phyloP scores from a whole-genome alignment of 1,140 invertebrate species.

The Periplaneta americana region DNA sequence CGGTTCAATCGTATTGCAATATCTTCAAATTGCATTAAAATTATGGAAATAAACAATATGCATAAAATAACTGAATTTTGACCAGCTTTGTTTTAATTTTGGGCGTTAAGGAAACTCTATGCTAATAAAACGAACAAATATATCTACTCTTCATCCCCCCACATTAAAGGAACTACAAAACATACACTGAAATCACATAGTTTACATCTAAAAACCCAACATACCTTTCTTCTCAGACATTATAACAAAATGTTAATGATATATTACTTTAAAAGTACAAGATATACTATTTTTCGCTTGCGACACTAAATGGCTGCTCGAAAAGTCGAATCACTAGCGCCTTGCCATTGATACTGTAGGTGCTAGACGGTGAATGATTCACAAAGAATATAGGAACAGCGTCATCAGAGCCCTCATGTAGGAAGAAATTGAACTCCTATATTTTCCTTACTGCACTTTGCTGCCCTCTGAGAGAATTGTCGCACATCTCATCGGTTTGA shows the following conservation, averaged over 20 bases:
- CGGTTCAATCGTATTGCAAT: not conserved
- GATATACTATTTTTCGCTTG: not conserved
- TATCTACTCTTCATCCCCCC: not conserved
- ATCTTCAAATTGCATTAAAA: not conserved
- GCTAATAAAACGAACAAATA: not conserved
- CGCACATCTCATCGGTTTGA: no score
- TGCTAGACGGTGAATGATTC: not conserved
- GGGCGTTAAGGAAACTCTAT: not conserved
- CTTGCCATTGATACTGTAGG: not conserved
- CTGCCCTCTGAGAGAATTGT: no score
- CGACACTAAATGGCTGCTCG: constrained; percentile 16
- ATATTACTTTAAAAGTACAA: not conserved
- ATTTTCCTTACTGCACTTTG: no score
- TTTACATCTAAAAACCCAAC: not conserved
- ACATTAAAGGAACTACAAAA: not conserved
- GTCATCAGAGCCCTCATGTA: no score
- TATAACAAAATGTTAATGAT: not conserved
- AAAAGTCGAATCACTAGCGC: not conserved
- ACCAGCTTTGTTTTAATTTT: not conserved
- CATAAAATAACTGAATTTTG: not conserved
- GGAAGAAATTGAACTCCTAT: no score
- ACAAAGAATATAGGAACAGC: no score
- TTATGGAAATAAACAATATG: not conserved
- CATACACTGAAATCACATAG: not conserved
- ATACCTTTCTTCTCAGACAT: constrained; percentile 19